Evolutionary conservation across 2,888 invertebrate genomes (phyloP).

Genomic region (Lasius platythorax): DNA sequence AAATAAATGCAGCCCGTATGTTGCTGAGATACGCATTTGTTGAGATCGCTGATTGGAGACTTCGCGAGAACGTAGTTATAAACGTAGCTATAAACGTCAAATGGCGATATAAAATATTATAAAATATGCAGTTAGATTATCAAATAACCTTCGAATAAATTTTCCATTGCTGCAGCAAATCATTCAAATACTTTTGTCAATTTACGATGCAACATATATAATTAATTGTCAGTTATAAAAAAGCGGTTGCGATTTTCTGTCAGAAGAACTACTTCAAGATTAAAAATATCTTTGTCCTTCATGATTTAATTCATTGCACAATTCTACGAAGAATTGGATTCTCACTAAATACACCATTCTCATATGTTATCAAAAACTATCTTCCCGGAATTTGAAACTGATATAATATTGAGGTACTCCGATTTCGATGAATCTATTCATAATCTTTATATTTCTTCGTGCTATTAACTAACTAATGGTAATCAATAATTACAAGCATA

Average conservation of each 20-base stretch:
- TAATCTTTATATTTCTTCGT: not conserved
- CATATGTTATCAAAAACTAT: not conserved
- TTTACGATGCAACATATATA: not conserved
- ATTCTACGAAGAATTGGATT: not conserved
- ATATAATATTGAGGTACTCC: not conserved
- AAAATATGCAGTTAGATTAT: conserved; percentile 2
- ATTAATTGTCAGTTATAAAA: not conserved
- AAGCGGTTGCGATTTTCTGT: not conserved
- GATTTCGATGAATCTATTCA: not conserved
- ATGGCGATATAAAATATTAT: conserved; percentile 2
- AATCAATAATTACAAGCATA: not conserved
- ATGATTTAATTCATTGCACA: not conserved
- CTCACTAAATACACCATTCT: not conserved
- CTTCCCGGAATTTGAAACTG: not conserved
- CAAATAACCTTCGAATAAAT: conserved; percentile 29
- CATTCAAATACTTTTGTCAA: conserved; percentile 24
- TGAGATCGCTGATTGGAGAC: not conserved
- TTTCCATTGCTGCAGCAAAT: not conserved
- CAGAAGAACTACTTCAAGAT: not conserved
- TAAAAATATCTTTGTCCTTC: not conserved
- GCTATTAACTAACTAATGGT: not conserved
- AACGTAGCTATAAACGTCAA: not conserved
- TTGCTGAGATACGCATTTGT: not conserved
- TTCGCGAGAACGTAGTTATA: no score
- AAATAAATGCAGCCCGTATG: not conserved